These are phyloP conservation scores for Lycaena phlaeas DNA, from an alignment of 2,888 invertebrate species.

Conservation along the genomic window DNA sequence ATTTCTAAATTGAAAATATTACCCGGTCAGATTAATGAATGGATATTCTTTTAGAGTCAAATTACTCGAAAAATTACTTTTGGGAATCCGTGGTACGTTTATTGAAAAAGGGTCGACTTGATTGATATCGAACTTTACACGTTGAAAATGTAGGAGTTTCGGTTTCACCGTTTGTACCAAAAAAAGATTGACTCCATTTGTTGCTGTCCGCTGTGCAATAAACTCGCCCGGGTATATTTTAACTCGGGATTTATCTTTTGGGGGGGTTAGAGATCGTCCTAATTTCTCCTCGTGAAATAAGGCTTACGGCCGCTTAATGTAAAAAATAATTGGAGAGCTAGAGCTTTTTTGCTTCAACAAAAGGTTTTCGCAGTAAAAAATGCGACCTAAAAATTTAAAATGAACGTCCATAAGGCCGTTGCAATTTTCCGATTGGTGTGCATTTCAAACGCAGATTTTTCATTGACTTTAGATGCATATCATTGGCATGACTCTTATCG, in stretches of 20 bases:
- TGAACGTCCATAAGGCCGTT: not conserved
- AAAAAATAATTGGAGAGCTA: constrained; percentile 30
- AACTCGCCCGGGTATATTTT: constrained; percentile 58
- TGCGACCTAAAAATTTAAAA: not conserved
- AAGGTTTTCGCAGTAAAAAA: not conserved
- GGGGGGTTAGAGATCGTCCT: constrained; percentile 49
- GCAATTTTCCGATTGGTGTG: not conserved
- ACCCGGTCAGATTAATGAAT: constrained; percentile 28
- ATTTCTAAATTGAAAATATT: not conserved
- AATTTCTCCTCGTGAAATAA: constrained; percentile 47
- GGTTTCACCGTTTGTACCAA: constrained; percentile 56
- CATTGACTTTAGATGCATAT: no score
- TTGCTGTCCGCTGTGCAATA: constrained; percentile 67
- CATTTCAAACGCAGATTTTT: not conserved
- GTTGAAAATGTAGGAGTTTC: constrained; percentile 61
- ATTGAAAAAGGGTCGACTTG: constrained; percentile 68
- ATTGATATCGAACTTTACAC: constrained; percentile 69
- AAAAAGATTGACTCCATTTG: constrained; percentile 71
- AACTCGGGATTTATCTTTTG: constrained; percentile 58
- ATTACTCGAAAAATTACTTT: constrained; percentile 60
- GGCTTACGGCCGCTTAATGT: constrained; percentile 29
- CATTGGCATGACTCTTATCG: no score
- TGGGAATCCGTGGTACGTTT: constrained; percentile 51
- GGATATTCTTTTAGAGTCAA: constrained; percentile 42
- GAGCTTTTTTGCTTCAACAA: not conserved